Percentiles rank a stretch among this genome's conserved stretches.
These are phyloP conservation scores for Eospalax fontanierii DNA, from an alignment of 2,797 vertebrate genomes.

Conservation along the genomic window DNA sequence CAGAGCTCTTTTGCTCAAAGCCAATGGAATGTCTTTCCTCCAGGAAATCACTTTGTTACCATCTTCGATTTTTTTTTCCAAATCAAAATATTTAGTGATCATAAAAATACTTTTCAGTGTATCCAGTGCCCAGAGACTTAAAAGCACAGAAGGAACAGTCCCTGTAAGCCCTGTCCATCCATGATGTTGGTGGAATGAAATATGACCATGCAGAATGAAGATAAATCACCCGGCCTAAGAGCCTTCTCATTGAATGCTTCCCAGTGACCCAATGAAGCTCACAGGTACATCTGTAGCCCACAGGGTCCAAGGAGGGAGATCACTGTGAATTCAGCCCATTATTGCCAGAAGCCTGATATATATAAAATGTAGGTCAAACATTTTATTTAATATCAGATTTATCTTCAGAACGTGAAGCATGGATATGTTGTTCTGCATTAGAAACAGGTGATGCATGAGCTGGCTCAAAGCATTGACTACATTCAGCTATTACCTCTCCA, in stretches of 20 bases:
- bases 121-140: neutral
- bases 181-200: constrained; percentile 41
- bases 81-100: constrained; percentile 26
- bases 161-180: neutral
- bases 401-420: constrained; percentile 80
- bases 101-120: constrained; percentile 40
- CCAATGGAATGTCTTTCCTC: neutral
- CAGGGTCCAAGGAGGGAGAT: constrained; percentile 73
- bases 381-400: constrained; percentile 78
- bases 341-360: constrained; percentile 78
- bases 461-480: neutral
- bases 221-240: constrained; percentile 63
- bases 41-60: constrained; percentile 4
- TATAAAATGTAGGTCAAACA: constrained; percentile 89
- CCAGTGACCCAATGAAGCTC: constrained; percentile 52
- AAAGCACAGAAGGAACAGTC: neutral
- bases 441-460: constrained; percentile 70
- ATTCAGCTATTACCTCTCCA: constrained; percentile 48
- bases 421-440: constrained; percentile 28
- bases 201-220: constrained; percentile 43
- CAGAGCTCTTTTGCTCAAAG: constrained; percentile 5
- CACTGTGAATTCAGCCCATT: constrained; percentile 80
- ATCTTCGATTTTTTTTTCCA: constrained; percentile 37
- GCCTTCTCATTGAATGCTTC: neutral
- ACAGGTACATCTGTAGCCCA: constrained; percentile 71